Evolutionary conservation across 2,113 vertebrate genomes (phyloP), one percentile per base, ranked within the genome.

Genomic region (Dissostichus mawsoni): DNA sequence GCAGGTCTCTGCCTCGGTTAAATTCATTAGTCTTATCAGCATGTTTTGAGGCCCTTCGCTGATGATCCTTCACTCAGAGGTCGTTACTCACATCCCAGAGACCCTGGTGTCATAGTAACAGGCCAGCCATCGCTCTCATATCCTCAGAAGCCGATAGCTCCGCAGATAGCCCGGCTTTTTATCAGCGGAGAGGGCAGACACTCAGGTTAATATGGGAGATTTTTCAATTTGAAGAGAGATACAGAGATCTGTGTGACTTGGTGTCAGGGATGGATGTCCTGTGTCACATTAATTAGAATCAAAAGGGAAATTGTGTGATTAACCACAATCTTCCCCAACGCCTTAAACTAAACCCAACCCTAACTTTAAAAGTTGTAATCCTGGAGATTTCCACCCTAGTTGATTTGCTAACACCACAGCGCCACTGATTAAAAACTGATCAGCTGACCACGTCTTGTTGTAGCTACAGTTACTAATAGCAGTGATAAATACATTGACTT

Each of bases 151-250:
- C 57, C 41, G 87, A 90, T 86, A 80, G 55, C 68, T 52, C 57
- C 2, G n/a, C 57, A 0, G 78, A 86, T 83, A 75, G 57, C 50
- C 18, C 53, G 11, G 23, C 7, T 10, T 56, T 67, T 74, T 74
- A 79, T 83, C 77, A 41, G 44, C 0, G 45, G 9, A 74, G 71
- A 82, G 82, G 78, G 50, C 81, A 47, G 73, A 79, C 6, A 6
- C 66, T 78, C 20, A 88, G 94, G 90, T 95, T 89, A 93, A 94
- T 91, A 76, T 56, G 33, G 84, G 84, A 91, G 89, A 92, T 95
- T 94, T 94, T 82, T 93, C 91, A 94, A 69, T 81, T 94, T 18
- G 59, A 80, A 20, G 29, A 36, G 93, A 92, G 94, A 92, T 81
- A 92, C 89, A 84, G 89, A 90, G 80, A 92, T 91, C 84, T 81